phyloP scores from a whole-genome alignment of 2,888 invertebrate species.

The Nomada hirtipes region DNA sequence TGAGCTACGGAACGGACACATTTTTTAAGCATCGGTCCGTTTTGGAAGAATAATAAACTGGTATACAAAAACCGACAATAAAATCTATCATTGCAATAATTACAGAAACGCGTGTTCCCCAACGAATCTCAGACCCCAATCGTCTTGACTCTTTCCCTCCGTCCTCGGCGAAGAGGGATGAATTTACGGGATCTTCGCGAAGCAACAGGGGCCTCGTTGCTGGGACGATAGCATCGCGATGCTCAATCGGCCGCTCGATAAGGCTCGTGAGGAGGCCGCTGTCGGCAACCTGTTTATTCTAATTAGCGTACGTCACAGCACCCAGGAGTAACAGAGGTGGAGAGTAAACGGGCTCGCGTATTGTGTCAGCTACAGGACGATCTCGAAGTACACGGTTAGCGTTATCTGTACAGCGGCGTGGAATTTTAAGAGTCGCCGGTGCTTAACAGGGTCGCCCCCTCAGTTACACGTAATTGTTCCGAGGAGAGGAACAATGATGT shows the following conservation, averaged over 20 bases:
- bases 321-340: neutral
- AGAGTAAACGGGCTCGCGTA: constrained; percentile 22
- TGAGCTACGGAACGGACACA: neutral
- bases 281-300: constrained; percentile 77
- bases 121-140: constrained; percentile 20
- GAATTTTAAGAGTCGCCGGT: constrained; percentile 39
- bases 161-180: constrained; percentile 46
- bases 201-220: constrained; percentile 57
- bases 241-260: constrained; percentile 70
- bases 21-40: constrained; percentile 38
- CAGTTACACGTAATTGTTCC: constrained; percentile 28
- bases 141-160: constrained; percentile 14
- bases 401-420: constrained; percentile 39
- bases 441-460: constrained; percentile 23
- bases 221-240: constrained; percentile 69
- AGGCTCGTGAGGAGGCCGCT: constrained; percentile 57
- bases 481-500: constrained; percentile 14
- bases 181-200: constrained; percentile 68
- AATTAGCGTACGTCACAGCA: constrained; percentile 65
- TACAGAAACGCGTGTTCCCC: constrained; percentile 58
- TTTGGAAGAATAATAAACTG: neutral
- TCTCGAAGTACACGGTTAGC: constrained; percentile 12
- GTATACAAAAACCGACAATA: neutral
- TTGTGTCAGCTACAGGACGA: constrained; percentile 35
- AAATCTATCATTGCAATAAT: too few species aligned